Percentiles rank a stretch among this genome's conserved stretches.
Conservation (phyloP, 2,888 invertebrate genomes). For the Pristionchus exspectatus region DNA sequence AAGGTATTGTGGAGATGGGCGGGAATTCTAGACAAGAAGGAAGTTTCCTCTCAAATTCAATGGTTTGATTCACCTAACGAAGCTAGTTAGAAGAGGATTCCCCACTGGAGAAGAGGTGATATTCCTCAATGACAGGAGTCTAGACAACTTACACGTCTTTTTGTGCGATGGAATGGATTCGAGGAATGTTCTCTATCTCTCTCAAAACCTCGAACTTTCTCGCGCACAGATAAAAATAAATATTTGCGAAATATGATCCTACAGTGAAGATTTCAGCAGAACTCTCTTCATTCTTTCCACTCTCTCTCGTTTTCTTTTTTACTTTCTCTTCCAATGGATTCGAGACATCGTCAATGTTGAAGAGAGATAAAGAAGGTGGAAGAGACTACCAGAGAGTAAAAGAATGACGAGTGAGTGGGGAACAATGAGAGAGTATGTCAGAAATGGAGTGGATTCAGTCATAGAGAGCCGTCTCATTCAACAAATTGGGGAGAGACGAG, state of each 20-base stretch:
- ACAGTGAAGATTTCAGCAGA: constrained; percentile 5
- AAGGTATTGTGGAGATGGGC: neutral
- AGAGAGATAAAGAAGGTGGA: neutral
- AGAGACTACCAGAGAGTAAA: neutral
- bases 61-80: neutral
- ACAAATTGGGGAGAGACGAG: constrained; percentile 3
- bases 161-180: neutral
- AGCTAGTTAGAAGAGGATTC: neutral
- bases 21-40: neutral
- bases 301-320: neutral
- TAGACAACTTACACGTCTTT: neutral
- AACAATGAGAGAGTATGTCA: neutral
- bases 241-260: constrained; percentile 33
- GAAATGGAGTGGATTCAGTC: constrained; percentile 6
- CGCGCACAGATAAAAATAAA: neutral
- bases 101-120: neutral
- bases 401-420: neutral
- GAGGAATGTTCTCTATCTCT: constrained; percentile 38
- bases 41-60: neutral
- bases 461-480: neutral
- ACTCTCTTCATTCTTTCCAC: constrained; percentile 9
- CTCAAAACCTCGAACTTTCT: neutral
- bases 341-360: constrained; percentile 1
- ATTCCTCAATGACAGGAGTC: neutral
- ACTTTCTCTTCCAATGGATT: neutral